Conservation (phyloP, 2,113 vertebrate species). For the Micromys minutus region DNA sequence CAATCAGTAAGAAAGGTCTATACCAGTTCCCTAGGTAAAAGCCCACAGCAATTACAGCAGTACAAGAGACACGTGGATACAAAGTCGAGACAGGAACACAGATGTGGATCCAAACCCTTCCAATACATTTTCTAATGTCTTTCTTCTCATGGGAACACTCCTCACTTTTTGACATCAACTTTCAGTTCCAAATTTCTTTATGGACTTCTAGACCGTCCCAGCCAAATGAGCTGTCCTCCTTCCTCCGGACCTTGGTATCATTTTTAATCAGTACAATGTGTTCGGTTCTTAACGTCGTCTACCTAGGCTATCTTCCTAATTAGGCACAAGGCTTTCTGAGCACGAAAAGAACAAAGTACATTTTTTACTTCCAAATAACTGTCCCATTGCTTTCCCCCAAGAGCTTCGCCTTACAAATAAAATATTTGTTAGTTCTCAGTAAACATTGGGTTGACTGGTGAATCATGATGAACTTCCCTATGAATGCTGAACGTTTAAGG, state of each 20-base stretch:
- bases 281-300: not conserved
- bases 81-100: slow-evolving; percentile 27
- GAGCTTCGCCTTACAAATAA: not conserved
- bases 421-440: slow-evolving; percentile 32
- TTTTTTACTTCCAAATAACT: not conserved
- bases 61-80: not conserved
- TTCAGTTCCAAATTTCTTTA: slow-evolving; percentile 15
- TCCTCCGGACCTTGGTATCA: not conserved
- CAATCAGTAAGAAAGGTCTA: not conserved
- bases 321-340: not conserved
- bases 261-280: slow-evolving; percentile 29
- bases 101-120: not conserved
- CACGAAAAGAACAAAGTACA: not conserved
- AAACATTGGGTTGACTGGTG: not conserved
- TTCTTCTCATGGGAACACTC: not conserved
- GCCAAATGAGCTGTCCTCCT: not conserved
- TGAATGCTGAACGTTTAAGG: not conserved
- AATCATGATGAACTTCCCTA: not conserved
- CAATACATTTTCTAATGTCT: not conserved
- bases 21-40: not conserved
- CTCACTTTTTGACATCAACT: not conserved
- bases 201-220: not conserved
- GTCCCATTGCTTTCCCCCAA: not conserved
- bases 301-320: not conserved
- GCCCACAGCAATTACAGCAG: not conserved